These are phyloP conservation scores for Procambarus virginalis DNA, from an alignment of 1,140 invertebrate genomes.

Conservation along the genomic window DNA sequence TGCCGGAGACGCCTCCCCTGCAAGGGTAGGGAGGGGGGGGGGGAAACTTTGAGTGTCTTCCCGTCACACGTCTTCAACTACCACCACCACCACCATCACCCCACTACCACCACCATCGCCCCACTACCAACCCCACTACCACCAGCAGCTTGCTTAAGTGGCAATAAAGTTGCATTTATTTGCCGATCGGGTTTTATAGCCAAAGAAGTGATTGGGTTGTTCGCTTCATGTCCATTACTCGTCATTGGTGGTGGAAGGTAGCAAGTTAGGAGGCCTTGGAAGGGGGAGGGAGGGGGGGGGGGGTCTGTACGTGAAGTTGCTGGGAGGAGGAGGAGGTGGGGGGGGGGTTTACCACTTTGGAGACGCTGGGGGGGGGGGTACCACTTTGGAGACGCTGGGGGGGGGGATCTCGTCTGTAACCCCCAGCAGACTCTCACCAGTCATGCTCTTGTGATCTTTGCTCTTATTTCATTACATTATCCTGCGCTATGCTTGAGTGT, in stretches of 20 bases:
- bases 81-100: too few relatives aligned
- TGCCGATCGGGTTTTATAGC: not conserved
- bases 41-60: not conserved
- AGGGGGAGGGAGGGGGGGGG: too few relatives aligned
- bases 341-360: not conserved
- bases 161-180: not conserved
- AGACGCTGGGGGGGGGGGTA: too few relatives aligned
- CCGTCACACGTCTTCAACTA: not conserved
- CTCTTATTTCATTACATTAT: too few relatives aligned
- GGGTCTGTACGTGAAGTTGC: too few relatives aligned
- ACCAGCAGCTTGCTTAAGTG: not conserved
- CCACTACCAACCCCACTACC: too few relatives aligned
- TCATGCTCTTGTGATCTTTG: too few relatives aligned
- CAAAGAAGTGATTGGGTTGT: not conserved
- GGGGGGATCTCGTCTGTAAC: too few relatives aligned
- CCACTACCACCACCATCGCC: too few relatives aligned
- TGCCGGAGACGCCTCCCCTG: not conserved
- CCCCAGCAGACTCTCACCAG: too few relatives aligned
- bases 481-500: too few relatives aligned
- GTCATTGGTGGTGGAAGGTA: not conserved
- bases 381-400: too few relatives aligned
- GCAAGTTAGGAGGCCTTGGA: not conserved
- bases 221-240: not conserved
- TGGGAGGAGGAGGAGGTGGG: not conserved
- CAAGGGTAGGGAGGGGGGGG: not conserved